Base-by-base conservation (phyloP, 64 coral and sea anemone species). In the Trachythela sp. region DNA sequence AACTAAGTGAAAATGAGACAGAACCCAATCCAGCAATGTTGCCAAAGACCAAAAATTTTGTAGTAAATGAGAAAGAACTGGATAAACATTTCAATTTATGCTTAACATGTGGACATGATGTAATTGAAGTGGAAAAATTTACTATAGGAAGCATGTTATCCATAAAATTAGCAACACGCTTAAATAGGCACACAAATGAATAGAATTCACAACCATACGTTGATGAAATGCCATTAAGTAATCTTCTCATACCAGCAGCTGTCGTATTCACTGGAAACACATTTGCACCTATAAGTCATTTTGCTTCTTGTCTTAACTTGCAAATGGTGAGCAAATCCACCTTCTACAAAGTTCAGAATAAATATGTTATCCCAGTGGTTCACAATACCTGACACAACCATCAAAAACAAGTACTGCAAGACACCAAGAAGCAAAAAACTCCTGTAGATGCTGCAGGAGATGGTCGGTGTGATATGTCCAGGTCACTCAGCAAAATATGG, bases 401-500 rank as follows among this genome's bases (percentile, higher is more conserved):
- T 45, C 72, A 60, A 72, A n/a, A 31, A 48, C 67, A 77, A 36
- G 58, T 59, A 0, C 38, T 93, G 36, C 37, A 89, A 36, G 39
- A 45, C 42, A 11, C 11, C 0, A 83, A 86, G 17, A 52, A 24
- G 11, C 13, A 77, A 54, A 84, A 40, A 42, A 31, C 27, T 0
- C 39, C 42, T 24, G 29, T 93, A 3, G 77, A 93, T 34, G 9
- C 71, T 4, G 76, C 30, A 88, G 91, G 91, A 17, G 91, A 92
- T 41, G 87, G 91, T 30, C 52, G 92, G 2, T 85, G 91, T 89
- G 91, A 92, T 77, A 92, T n/a, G 86, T 36, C 91, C 91, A 8
- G 91, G 77, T 0, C 86, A 88, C 41, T 67, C 14, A 54, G 91
- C 91, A 18, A 91, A 92, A 39, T 85, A 85, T 85, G 84, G 84